A percentile compares a stretch with the other conserved stretches of the same genome.
phyloP scores from a whole-genome alignment of 2,797 vertebrate genomes.

The Sphenopsis melanotis region DNA sequence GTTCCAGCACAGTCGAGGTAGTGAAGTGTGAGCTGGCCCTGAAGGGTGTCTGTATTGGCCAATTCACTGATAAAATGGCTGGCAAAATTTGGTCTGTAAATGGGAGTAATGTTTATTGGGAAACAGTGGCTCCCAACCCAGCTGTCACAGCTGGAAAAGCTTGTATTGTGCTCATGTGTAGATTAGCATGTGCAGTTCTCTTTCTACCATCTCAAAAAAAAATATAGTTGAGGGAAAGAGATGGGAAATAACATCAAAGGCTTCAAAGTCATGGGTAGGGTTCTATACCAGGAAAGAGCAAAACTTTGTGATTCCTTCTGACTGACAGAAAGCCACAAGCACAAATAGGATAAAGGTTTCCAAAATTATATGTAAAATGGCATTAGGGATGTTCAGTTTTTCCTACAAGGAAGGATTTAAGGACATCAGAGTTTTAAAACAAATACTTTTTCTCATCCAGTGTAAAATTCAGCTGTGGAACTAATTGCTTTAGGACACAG shows the following conservation, averaged over 20 bases:
- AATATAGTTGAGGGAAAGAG: not conserved
- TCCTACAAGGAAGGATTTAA: not conserved
- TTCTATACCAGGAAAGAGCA: not conserved
- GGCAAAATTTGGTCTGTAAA: not conserved
- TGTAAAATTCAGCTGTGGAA: not conserved
- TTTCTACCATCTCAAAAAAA: not conserved
- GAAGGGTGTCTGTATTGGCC: not conserved
- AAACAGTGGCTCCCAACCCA: not conserved
- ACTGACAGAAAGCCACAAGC: not conserved
- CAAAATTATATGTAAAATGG: not conserved
- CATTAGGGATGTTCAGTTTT: not conserved
- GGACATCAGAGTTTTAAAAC: not conserved
- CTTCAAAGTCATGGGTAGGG: not conserved
- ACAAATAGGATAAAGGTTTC: not conserved
- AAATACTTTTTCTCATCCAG: not conserved
- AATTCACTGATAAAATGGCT: not conserved
- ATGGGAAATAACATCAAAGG: not conserved
- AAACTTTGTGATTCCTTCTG: not conserved
- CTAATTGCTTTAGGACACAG: not conserved
- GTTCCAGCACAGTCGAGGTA: not conserved
- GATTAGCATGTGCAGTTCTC: not conserved
- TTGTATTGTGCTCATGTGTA: not conserved
- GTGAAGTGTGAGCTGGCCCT: not conserved
- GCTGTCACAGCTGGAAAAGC: not conserved
- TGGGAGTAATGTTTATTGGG: not conserved